Conservation (phyloP, 92 coral and sea anemone species). For the Zoanthus solanderi region DNA sequence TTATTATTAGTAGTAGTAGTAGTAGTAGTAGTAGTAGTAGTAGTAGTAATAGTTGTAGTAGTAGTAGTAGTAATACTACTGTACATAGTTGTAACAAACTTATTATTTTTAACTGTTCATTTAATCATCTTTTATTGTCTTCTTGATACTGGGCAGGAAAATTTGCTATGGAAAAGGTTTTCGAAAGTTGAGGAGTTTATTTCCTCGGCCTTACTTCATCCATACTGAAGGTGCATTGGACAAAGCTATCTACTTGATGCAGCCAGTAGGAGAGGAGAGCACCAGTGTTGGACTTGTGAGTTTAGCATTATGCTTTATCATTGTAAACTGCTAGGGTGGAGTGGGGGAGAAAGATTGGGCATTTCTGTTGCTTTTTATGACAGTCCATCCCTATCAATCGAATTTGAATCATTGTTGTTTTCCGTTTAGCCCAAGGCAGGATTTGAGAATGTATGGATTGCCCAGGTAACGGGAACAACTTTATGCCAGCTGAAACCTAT, state of each 20-base stretch:
- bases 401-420: not conserved
- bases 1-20: too few species aligned
- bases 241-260: constrained; percentile 72
- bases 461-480: constrained; percentile 80
- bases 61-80: too few species aligned
- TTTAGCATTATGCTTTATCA: not conserved
- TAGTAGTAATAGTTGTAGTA: too few species aligned
- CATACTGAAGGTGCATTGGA: constrained; percentile 88
- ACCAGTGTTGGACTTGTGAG: constrained; percentile 48
- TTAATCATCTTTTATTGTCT: not conserved
- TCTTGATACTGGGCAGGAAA: constrained; percentile 68
- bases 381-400: too few species aligned
- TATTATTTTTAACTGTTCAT: too few species aligned
- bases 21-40: too few species aligned
- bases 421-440: constrained; percentile 54
- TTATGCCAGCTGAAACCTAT: constrained; percentile 65
- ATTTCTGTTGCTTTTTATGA: too few species aligned
- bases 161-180: constrained; percentile 88
- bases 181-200: constrained; percentile 69
- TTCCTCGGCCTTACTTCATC: constrained; percentile 88
- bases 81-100: too few species aligned
- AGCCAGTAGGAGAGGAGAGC: constrained; percentile 61
- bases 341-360: too few species aligned
- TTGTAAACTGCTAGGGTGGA: too few species aligned
- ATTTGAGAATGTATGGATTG: constrained; percentile 89